Evolutionary conservation across 1,140 invertebrate species (phyloP).

Genomic region (Drosophila chauvacae): DNA sequence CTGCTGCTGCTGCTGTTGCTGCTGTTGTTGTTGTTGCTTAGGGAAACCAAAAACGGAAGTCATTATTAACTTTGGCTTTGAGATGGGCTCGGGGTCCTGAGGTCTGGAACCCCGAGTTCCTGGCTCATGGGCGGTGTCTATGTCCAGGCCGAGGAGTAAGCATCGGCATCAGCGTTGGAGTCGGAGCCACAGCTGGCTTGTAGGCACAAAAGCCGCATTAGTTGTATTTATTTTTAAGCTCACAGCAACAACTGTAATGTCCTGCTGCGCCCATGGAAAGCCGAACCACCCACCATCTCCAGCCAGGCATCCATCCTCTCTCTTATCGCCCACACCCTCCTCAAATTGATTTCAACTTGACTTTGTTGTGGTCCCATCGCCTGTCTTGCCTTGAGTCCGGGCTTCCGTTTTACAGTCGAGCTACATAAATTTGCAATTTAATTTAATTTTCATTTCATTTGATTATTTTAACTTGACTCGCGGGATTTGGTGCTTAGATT

Average conservation of each 20-base stretch:
- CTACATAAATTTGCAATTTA: conserved; percentile 83
- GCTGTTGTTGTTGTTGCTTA: conserved; percentile 64
- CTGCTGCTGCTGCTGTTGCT: neutral
- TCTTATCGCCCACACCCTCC: conserved; percentile 35
- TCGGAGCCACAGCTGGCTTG: conserved; percentile 77
- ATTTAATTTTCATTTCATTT: conserved; percentile 83
- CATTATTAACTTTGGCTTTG: conserved; percentile 83
- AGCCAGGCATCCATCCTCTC: conserved; percentile 18
- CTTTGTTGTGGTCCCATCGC: conserved; percentile 74
- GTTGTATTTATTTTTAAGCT: conserved; percentile 84
- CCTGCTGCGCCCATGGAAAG: conserved; percentile 45
- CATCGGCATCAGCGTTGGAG: conserved; percentile 29
- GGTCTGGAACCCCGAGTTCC: conserved; percentile 15
- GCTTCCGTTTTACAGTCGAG: conserved; percentile 80
- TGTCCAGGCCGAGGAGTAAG: conserved; percentile 53
- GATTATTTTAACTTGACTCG: conserved; percentile 83
- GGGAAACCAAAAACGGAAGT: conserved; percentile 81
- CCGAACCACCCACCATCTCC: conserved; percentile 3
- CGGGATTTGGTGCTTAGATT: conserved; percentile 78
- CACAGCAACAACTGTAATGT: conserved; percentile 70
- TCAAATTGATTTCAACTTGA: conserved; percentile 83
- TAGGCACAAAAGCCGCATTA: conserved; percentile 83
- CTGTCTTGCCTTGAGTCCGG: conserved; percentile 35
- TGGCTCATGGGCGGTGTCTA: conserved; percentile 48
- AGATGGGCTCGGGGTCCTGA: conserved; percentile 32